Base-by-base conservation (phyloP, 2,797 vertebrate genomes). In the Cynopterus sphinx region DNA sequence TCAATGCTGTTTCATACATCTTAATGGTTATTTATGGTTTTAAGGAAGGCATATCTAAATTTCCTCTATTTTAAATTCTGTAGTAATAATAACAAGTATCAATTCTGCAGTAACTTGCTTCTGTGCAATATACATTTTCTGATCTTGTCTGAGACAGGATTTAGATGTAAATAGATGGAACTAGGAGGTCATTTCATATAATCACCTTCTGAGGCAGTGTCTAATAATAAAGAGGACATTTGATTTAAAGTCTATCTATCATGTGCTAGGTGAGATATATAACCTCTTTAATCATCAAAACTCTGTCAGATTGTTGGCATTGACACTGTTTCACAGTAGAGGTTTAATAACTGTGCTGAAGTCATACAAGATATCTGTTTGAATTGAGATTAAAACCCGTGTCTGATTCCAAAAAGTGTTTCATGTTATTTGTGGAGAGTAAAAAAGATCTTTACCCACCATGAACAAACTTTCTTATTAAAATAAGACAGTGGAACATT, bases 21-120 rank as follows among this genome's bases (percentile, higher is more conserved):
- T 91, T 96, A n/a, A 43, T 41, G 28, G 33, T 92, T 90, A 90
- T 71, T 85, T 90, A 17, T 19, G 17, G n/a, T 81, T 79, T 75
- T 89, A 49, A 94, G 49, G 11, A 87, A 41, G 22, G 9, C 31
- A 9, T 82, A 3, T 75, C 59, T 95, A 86, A 26, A 71, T 87
- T 70, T 83, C 85, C 46, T 87, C 17, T 57, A 33, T 51, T 90
- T 95, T 85, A 84, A 84, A 96, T 51, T 22, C 36, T n/a, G 5
- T 36, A 53, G n/a, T 33, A 53, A 33, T 49, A 75, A 78, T 57
- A 77, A 41, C n/a, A 49, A 33, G 6, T 67, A 55, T 57, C 39
- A 49, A 49, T 16, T 49, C 49, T 49, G 17, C 71, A 59, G 55
- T 61, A 82, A 83, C 49, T 85, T 89, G 36, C n/a, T 94, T 84